Percentiles rank a stretch among this genome's conserved stretches.
Evolutionary conservation across 2,113 vertebrate species (phyloP).

Genomic region (Dicerorhinus sumatrensis): DNA sequence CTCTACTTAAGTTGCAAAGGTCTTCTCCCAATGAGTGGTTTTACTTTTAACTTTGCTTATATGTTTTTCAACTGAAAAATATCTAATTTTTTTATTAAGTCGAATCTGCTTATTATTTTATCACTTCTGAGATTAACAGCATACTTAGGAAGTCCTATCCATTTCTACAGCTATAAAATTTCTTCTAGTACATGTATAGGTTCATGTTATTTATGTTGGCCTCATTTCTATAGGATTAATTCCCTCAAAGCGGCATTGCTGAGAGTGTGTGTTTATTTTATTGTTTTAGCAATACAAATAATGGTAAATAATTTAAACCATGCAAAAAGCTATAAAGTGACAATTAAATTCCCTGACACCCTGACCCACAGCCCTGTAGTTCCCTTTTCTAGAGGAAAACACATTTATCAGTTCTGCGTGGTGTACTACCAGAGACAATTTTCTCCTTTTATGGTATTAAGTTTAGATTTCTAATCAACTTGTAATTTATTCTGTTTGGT

Average conservation of each 20-base stretch:
- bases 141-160: neutral
- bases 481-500: conserved; percentile 36
- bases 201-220: neutral
- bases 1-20: neutral
- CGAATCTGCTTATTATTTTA: neutral
- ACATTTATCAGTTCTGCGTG: neutral
- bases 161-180: neutral
- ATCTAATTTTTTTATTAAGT: neutral
- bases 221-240: neutral
- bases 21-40: neutral
- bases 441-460: neutral
- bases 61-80: neutral
- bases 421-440: neutral
- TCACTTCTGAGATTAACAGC: neutral
- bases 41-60: neutral
- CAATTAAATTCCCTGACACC: neutral
- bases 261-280: neutral
- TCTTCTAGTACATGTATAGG: neutral
- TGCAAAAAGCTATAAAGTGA: neutral
- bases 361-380: neutral
- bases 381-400: conserved; percentile 2
- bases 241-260: neutral
- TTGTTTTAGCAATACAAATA: conserved; percentile 3
- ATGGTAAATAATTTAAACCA: conserved; percentile 52
- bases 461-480: neutral